Evolutionary conservation across 2,113 vertebrate species (phyloP), one percentile per base, ranked within the genome.

Genomic region (Myiopsitta monachus): DNA sequence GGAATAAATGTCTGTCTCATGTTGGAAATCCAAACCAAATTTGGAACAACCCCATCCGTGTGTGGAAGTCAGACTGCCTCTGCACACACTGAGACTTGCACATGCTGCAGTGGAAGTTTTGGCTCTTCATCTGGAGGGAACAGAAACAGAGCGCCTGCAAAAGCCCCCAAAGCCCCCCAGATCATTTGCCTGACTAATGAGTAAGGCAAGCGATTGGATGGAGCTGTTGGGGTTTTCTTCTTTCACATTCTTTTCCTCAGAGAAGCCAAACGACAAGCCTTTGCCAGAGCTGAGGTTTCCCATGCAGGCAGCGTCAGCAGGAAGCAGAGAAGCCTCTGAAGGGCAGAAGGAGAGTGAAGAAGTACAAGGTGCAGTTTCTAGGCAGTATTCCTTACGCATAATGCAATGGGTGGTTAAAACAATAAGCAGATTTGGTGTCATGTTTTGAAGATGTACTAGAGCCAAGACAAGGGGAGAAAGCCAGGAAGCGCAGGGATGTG

Each of bases 41-140:
- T 4, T 3, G 6, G 41, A 63, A 43, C 51, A 70, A 3, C 5
- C 67, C 41, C 1, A 0, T 11, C 31, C 9, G 18, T 7, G 26
- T 59, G 41, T 8, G 61, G 57, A 68, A 63, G 24, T 36, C 22
- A 26, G 6, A 2, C 18, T 36, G 17, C 22, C n/a, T 59, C 52
- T 80, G 47, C 24, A 33, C 19, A 23, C 0, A 0, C 36, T 24
- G 18, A n/a, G 72, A 19, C 52, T 62, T 30, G 17, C 28, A 6
- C 41, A 8, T 0, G 11, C 22, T 62, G 6, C n/a, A 41, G 33
- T 64, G 21, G 38, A 59, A 68, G 18, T 23, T 88, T 72, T 82
- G 38, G 10, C 10, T 46, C 41, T 79, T 68, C 28, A 43, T 83
- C 14, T 73, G 67, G 36, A 54, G 26, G 36, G 66, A 83, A 41